Evolutionary conservation across 2,113 vertebrate genomes (phyloP), one percentile per base, ranked within the genome.

Genomic region (Pangasianodon gigas): DNA sequence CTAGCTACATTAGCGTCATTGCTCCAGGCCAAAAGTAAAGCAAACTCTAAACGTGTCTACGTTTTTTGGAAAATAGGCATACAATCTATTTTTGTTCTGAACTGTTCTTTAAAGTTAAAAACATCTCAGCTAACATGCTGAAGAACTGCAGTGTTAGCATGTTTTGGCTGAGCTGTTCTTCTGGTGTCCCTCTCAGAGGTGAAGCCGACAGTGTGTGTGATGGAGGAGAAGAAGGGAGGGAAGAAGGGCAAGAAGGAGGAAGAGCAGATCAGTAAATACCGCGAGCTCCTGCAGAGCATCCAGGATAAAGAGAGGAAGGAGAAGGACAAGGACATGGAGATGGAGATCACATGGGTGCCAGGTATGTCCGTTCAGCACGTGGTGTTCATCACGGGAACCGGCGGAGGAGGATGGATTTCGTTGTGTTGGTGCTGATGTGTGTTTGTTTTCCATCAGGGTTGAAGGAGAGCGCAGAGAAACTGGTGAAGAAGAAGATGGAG

Each of bases 321-420:
- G 90, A 95, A 97, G 90, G 97, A 98, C 88, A 96, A 94, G 91
- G 96, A 96, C 92, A 97, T 99, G 97, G 98, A 97, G 96, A 99
- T 99, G 98, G 98, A 99, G 94, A 95, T 99, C 95, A 99, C 97
- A 84, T 99, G 98, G 98, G 96, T 99, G 90, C 98, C 98, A 96
- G 98, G 98, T 99, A 96, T 29, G 71, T 52, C 0, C n/a, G 21
- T 16, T 56, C 51, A 74, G 41, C 48, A 46, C 4, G 18, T 0
- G 24, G 24, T 41, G 60, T 29, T n/a, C 46, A 1, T 21, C 48
- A n/a, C 7, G 7, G 18, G 48, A 32, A 6, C 4, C n/a, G 18
- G 18, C 26, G 3, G 46, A 52, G 51, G 21, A 54, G n/a, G n/a
- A 24, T 37, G 52, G 54, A 41, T 58, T 37, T 21, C 8, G 51